Base-by-base conservation (phyloP, 2,113 vertebrate genomes). In the Oryzias curvinotus region DNA sequence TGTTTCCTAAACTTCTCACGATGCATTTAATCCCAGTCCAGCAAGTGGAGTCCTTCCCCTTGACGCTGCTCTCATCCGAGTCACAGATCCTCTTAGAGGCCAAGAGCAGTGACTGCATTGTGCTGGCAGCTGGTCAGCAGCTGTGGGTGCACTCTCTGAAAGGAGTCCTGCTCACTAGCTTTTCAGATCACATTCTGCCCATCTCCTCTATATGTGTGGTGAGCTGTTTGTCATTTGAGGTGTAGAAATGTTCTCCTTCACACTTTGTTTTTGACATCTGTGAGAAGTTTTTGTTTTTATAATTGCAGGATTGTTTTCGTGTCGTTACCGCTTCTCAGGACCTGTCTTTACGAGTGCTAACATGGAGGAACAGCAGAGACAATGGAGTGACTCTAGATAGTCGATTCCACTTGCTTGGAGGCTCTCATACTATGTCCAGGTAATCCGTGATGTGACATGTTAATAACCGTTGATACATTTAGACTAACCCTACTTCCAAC, bases 141-240 rank as follows among this genome's bases (percentile, higher is more conserved):
- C 82, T 93, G 52, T 87, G 77, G 71, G 82, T 88, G 3, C 86
- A 78, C 72, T 92, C 90, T 54, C 71, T 93, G 46, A 91, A 89
- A 59, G 93, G 93, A 61, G 71, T 60, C 44, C 63, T 88, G 21
- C 58, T 95, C 28, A 85, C 90, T 6, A 56, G 41, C 72, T 94
- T 95, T 81, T 84, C 91, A 73, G 93, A 96, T 67, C 94, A 97
- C 61, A 87, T 68, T 1, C 65, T 80, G 71, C 84, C 91, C n/a
- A 92, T 92, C 65, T 68, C 88, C 0, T 90, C 93, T 14, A n/a
- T 91, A 57, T 91, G 90, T 84, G 91, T 95, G 94, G 95, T 94
- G 82, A 82, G 91, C 13, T 46, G 3, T 10, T 57, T 62, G 12
- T 51, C 5, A 36, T 53, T 21, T 61, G 3, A 19, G 19, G 19